Base-by-base conservation (phyloP, 2,888 invertebrate species). In the Campoplex capitator region DNA sequence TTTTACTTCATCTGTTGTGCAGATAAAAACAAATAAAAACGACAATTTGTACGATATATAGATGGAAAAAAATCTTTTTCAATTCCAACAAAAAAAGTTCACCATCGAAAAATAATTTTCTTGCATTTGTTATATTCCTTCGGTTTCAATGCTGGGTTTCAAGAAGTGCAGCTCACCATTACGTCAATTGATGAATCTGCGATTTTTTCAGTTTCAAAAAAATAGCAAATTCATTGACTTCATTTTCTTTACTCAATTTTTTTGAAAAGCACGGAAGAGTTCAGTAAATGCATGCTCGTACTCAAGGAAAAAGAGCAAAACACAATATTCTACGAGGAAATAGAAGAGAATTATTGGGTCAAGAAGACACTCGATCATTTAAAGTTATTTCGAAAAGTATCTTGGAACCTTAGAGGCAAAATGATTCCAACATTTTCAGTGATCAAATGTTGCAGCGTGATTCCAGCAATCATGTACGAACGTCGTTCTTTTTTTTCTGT, bases 1-100 rank as follows among this genome's bases (percentile, higher is more conserved):
- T 87, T 87, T 84, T 77, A 70, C 78, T 84, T 51, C 77, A 67
- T 86, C 73, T 76, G 65, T 68, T 68, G 28, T 71, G 68, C 58
- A 62, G 74, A 58, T 45, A 65, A 76, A 62, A 76, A 23, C 23
- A 23, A 23, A 23, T 23, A 23, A 23, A 62, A 51, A 38, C n/a
- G 18, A 32, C 16, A 16, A 32, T 32, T 32, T 32, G 16, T 32
- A 32, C 1, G 32, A 32, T 58, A 28, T 58, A 32, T 7, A 4
- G 32, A 62, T 62, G 32, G 16, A 62, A 62, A 32, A 32, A 6
- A 16, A 7, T 32, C 0, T 16, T 6, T 32, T 32, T 16, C 16
- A 0, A 18, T 51, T 3, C 51, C 16, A 16, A 13, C 13, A 16
- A 51, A 23, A 32, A 11, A 4, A 28, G 28, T 32, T 13, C 4